These are phyloP conservation scores for Drosophila biarmipes DNA, from an alignment of 1,140 invertebrate species.

Conservation along the genomic window DNA sequence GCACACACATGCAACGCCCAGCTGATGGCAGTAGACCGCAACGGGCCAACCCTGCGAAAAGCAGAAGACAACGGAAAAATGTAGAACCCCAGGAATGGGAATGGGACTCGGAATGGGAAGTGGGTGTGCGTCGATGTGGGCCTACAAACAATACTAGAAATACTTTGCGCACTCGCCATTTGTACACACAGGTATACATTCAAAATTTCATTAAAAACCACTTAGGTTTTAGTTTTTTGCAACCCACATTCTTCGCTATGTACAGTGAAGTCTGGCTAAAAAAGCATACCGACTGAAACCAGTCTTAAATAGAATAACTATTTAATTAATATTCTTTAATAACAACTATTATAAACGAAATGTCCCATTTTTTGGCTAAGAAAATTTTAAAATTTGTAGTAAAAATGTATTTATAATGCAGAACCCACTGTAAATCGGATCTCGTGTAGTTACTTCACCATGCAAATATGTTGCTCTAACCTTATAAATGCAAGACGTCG, in stretches of 20 bases:
- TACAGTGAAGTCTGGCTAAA: conserved; percentile 40
- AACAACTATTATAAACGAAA: too few species aligned
- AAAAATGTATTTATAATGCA: not conserved
- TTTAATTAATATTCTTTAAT: not conserved
- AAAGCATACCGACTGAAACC: conserved; percentile 1
- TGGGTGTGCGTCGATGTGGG: conserved; percentile 45
- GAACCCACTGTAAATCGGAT: conserved; percentile 13
- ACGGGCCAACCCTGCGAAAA: conserved; percentile 71
- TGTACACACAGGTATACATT: conserved; percentile 17
- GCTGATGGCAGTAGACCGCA: conserved; percentile 72
- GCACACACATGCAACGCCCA: conserved; percentile 36
- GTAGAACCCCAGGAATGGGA: conserved; percentile 3
- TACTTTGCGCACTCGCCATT: conserved; percentile 25
- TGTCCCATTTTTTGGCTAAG: too few species aligned
- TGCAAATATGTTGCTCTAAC: conserved; percentile 76
- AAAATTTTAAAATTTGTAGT: too few species aligned
- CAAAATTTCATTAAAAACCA: conserved; percentile 77
- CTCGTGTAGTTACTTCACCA: conserved; percentile 64
- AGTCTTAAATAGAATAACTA: not conserved
- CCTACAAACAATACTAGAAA: conserved; percentile 30
- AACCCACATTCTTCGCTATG: conserved; percentile 65
- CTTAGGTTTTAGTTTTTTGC: conserved; percentile 72
- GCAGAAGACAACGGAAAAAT: conserved; percentile 45
- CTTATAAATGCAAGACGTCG: conserved; percentile 68
- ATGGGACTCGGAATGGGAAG: conserved; percentile 17